phyloP scores from a whole-genome alignment of 2,113 vertebrate species.

The Triplophysa dalaica region DNA sequence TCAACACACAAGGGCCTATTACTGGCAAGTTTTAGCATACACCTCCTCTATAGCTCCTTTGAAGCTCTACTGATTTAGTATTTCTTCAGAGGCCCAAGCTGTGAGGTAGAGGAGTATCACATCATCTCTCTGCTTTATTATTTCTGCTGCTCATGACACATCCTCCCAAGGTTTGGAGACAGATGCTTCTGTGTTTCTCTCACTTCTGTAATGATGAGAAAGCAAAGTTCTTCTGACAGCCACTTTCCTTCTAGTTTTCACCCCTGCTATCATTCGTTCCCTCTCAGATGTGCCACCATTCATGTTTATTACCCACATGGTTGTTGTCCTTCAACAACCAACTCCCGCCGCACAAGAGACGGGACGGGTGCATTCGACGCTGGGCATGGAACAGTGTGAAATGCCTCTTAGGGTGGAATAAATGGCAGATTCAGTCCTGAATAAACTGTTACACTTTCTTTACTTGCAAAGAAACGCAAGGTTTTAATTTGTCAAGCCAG shows the following conservation, averaged over 20 bases:
- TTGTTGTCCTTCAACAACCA: background rate
- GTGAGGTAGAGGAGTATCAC: slow-evolving; percentile 24
- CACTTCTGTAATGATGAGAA: slow-evolving; percentile 33
- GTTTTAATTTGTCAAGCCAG: background rate
- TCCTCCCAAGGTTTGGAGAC: slow-evolving; percentile 35
- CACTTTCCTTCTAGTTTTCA: slow-evolving; percentile 35
- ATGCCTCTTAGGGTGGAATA: slow-evolving; percentile 13
- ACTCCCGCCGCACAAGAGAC: background rate
- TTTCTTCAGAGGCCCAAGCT: slow-evolving; percentile 46
- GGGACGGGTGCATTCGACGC: background rate
- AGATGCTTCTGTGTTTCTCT: slow-evolving; percentile 45
- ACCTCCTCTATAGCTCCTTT: slow-evolving; percentile 46
- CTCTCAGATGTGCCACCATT: slow-evolving; percentile 12
- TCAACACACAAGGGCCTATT: slow-evolving; percentile 3
- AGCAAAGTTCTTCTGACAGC: slow-evolving; percentile 44
- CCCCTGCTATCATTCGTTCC: slow-evolving; percentile 6
- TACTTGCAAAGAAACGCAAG: background rate
- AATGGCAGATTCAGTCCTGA: background rate
- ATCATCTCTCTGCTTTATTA: slow-evolving; percentile 14
- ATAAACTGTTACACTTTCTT: background rate
- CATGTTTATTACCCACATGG: slow-evolving; percentile 29
- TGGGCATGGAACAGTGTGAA: background rate
- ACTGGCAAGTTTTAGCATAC: slow-evolving; percentile 38
- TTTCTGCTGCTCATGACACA: slow-evolving; percentile 42
- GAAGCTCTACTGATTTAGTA: slow-evolving; percentile 48